Percentiles rank a stretch among this genome's conserved stretches.
These are phyloP conservation scores for Otolemur crassicaudatus DNA, from an alignment of 2,797 vertebrate genomes.

Conservation along the genomic window DNA sequence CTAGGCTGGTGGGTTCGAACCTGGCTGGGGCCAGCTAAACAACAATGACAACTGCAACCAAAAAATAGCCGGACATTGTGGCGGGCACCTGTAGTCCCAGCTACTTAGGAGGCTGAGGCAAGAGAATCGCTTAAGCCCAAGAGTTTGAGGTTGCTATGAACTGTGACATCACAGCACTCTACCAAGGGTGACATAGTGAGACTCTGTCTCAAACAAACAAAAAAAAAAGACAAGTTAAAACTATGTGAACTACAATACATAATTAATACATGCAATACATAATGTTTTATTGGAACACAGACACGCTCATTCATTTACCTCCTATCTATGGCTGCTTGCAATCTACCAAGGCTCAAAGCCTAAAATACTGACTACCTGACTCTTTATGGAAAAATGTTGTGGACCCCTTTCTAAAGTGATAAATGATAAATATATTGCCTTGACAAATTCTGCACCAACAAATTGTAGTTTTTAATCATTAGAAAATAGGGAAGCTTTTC, in stretches of 20 bases:
- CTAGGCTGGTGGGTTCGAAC: too few relatives aligned
- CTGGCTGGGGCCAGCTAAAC: too few relatives aligned
- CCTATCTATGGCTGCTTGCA: neutral
- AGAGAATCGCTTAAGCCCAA: too few relatives aligned
- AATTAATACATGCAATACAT: neutral
- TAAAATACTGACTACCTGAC: conserved; percentile 42
- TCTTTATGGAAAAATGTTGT: conserved; percentile 43
- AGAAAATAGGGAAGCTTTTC: conserved; percentile 80
- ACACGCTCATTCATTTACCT: conserved; percentile 1
- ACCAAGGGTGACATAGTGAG: too few relatives aligned
- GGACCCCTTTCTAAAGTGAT: conserved; percentile 47
- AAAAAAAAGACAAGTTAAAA: neutral
- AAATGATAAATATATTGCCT: conserved; percentile 74
- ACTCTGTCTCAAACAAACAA: too few relatives aligned
- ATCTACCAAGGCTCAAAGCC: neutral
- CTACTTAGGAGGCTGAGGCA: too few relatives aligned
- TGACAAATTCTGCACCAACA: conserved; percentile 64
- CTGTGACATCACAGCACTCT: too few relatives aligned
- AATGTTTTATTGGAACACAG: conserved; percentile 38
- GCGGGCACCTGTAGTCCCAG: too few relatives aligned
- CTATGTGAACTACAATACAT: neutral
- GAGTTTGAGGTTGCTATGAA: too few relatives aligned
- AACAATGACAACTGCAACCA: too few relatives aligned
- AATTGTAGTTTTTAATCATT: conserved; percentile 75
- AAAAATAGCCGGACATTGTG: too few relatives aligned